phyloP scores from a whole-genome alignment of 2,888 invertebrate species.

The Dichetophora obliterata region DNA sequence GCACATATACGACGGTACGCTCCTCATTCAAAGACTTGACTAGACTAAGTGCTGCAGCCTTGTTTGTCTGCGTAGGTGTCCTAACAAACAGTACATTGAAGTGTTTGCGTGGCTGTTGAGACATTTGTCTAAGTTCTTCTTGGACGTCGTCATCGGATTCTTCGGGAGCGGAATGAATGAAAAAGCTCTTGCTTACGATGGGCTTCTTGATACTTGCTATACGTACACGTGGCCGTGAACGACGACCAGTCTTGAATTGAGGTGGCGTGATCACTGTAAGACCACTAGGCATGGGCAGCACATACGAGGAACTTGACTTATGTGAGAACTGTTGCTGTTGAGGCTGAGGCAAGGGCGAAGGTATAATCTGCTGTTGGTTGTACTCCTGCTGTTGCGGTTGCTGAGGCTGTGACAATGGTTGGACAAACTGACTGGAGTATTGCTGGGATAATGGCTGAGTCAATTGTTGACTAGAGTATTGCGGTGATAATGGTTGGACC shows the following conservation, averaged over 20 bases:
- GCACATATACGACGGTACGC: conserved; percentile 69
- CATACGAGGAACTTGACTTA: neutral
- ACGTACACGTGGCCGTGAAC: conserved; percentile 58
- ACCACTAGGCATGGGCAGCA: conserved; percentile 56
- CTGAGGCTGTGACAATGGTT: conserved; percentile 37
- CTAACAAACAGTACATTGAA: conserved; percentile 69
- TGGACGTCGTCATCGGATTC: conserved; percentile 66
- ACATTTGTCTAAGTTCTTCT: conserved; percentile 61
- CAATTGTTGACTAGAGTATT: no score
- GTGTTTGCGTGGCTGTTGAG: conserved; percentile 64
- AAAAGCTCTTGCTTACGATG: conserved; percentile 67
- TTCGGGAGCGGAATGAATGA: conserved; percentile 68
- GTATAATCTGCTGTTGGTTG: conserved; percentile 33
- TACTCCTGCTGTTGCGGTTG: conserved; percentile 41
- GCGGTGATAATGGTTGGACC: neutral
- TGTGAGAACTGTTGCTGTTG: conserved; percentile 37
- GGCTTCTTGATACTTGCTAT: conserved; percentile 58
- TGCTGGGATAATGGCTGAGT: no score
- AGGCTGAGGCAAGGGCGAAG: conserved; percentile 43
- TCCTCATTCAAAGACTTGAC: conserved; percentile 66
- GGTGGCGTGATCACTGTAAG: conserved; percentile 31
- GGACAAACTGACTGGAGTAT: no score
- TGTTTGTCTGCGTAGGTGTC: conserved; percentile 65
- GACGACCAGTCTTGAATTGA: conserved; percentile 50
- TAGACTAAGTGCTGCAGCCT: conserved; percentile 62